phyloP scores from a whole-genome alignment of 2,888 invertebrate species.

The Zootermopsis nevadensis region DNA sequence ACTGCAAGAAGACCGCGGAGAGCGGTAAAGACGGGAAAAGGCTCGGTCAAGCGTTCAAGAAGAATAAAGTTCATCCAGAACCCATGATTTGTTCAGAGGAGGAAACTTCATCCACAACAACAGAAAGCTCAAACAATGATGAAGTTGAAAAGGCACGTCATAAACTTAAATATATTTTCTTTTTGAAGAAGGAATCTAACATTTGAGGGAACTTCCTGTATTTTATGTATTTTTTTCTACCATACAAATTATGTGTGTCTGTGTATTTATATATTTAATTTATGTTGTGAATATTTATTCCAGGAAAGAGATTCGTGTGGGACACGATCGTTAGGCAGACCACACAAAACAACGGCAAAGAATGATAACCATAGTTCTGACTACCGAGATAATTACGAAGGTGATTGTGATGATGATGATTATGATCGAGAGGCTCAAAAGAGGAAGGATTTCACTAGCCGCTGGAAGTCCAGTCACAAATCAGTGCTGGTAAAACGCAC shows the following conservation, averaged over 20 bases:
- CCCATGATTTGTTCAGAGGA: constrained; percentile 66
- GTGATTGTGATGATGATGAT: constrained; percentile 64
- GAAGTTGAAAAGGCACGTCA: constrained; percentile 63
- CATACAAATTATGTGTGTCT: too few species aligned
- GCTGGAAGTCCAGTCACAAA: constrained; percentile 57
- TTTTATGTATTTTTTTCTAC: too few species aligned
- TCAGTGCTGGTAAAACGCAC: constrained; percentile 53
- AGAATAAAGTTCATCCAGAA: constrained; percentile 47
- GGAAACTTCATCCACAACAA: constrained; percentile 77
- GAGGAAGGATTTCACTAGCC: constrained; percentile 42
- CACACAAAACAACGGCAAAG: constrained; percentile 28
- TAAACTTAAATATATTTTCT: too few species aligned
- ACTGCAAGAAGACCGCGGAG: constrained; percentile 50
- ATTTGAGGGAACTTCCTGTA: too few species aligned
- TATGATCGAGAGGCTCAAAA: constrained; percentile 56
- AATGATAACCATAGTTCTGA: constrained; percentile 56
- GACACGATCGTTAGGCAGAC: neutral
- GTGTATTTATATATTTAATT: too few species aligned
- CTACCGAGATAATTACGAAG: constrained; percentile 65
- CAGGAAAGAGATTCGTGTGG: constrained; percentile 33
- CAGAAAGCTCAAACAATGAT: constrained; percentile 75
- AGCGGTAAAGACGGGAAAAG: constrained; percentile 54
- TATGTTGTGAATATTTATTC: constrained; percentile 4
- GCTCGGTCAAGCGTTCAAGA: constrained; percentile 57
- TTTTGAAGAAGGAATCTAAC: too few species aligned